Conservation (phyloP, 2,797 vertebrate species). For the Capromys pilorides region DNA sequence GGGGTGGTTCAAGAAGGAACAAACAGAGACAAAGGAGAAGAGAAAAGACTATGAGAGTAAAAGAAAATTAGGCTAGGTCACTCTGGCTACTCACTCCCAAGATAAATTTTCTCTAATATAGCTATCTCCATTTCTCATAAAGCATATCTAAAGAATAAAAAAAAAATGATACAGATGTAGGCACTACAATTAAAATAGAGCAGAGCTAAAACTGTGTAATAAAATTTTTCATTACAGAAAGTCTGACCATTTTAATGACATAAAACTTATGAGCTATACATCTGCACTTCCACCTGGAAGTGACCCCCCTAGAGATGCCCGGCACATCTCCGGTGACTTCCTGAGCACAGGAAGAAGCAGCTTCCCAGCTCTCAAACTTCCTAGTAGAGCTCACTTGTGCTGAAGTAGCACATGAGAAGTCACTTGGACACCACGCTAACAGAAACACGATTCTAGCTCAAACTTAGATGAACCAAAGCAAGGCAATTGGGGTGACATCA, state of each 20-base stretch:
- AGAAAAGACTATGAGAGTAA: neutral
- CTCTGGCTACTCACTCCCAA: neutral
- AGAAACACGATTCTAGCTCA: conserved; percentile 38
- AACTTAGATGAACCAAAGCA: neutral
- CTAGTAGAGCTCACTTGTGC: conserved; percentile 21
- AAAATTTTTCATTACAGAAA: conserved; percentile 13
- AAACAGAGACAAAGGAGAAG: neutral
- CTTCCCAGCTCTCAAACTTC: neutral
- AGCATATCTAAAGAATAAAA: neutral
- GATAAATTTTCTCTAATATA: neutral
- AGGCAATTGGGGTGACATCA: neutral
- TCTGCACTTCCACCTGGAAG: neutral
- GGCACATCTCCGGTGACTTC: neutral
- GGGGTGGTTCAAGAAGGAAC: neutral
- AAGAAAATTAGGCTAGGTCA: neutral
- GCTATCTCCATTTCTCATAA: neutral
- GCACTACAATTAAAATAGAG: neutral
- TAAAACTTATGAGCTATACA: conserved; percentile 18
- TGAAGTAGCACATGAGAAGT: conserved; percentile 43
- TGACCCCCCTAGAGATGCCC: neutral
- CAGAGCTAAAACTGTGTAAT: neutral
- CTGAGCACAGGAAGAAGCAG: neutral
- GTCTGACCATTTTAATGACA: conserved; percentile 31
- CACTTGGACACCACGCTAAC: conserved; percentile 35
- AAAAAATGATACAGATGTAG: neutral